These are phyloP conservation scores for Tamias sibiricus DNA, from an alignment of 2,113 vertebrate genomes.

Conservation along the genomic window DNA sequence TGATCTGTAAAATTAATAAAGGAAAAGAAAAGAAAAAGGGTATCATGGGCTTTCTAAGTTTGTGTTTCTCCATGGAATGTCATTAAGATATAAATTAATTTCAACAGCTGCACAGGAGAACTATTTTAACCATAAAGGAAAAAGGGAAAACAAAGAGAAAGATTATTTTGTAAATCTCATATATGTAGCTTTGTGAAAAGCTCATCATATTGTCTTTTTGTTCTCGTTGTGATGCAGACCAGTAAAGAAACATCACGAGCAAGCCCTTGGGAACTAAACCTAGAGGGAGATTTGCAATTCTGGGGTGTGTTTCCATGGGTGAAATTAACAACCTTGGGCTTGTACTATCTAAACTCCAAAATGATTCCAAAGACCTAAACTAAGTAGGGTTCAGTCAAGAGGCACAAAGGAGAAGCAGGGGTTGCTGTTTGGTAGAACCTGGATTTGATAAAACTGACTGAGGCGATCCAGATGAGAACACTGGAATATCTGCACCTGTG, in stretches of 20 bases:
- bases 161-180: background rate
- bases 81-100: background rate
- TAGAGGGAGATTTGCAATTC: background rate
- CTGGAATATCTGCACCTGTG: accelerated
- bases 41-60: background rate
- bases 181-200: background rate
- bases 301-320: background rate
- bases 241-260: background rate
- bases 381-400: background rate
- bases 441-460: background rate
- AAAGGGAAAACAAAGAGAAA: background rate
- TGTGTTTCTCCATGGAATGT: background rate
- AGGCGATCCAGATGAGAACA: background rate
- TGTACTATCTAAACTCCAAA: background rate
- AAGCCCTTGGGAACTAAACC: background rate
- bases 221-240: background rate
- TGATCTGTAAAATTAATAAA: background rate
- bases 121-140: background rate
- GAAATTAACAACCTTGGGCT: background rate
- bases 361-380: background rate
- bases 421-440: background rate
- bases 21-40: background rate
- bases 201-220: background rate
- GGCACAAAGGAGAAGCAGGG: background rate
- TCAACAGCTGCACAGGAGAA: background rate